Evolutionary conservation across 2,797 vertebrate species (phyloP).

Genomic region (Siniperca scherzeri): DNA sequence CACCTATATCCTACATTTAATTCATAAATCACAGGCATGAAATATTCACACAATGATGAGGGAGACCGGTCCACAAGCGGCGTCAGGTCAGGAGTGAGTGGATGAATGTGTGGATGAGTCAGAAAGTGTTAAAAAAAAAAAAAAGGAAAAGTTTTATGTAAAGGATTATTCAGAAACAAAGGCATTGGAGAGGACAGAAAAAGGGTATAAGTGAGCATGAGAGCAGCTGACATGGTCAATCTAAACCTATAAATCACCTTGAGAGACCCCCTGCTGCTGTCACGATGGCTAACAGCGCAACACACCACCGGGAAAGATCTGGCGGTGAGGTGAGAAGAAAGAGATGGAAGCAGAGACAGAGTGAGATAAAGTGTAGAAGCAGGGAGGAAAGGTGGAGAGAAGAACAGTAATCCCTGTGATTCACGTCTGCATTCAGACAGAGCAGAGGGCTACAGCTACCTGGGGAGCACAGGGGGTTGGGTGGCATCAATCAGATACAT

Average conservation of each 20-base stretch:
- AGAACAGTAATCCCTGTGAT: slow-evolving; percentile 61
- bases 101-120: slow-evolving; percentile 13
- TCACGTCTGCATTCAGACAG: slow-evolving; percentile 62
- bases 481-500: slow-evolving; percentile 64
- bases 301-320: slow-evolving; percentile 3
- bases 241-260: slow-evolving; percentile 45
- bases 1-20: slow-evolving; percentile 75
- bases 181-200: slow-evolving; percentile 5
- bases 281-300: slow-evolving; percentile 10
- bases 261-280: slow-evolving; percentile 37
- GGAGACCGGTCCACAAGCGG: slow-evolving; percentile 17
- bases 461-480: slow-evolving; percentile 32
- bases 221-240: slow-evolving; percentile 15
- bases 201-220: slow-evolving; percentile 13
- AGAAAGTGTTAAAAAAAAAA: background rate
- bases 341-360: slow-evolving; percentile 7
- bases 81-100: slow-evolving; percentile 36
- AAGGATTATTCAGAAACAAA: slow-evolving; percentile 11
- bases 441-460: slow-evolving; percentile 47
- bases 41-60: slow-evolving; percentile 76
- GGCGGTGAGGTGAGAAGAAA: slow-evolving; percentile 22
- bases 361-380: slow-evolving; percentile 16
- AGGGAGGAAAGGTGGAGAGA: slow-evolving; percentile 28
- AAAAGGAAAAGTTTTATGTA: slow-evolving; percentile 5
- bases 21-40: slow-evolving; percentile 81